phyloP scores from a whole-genome alignment of 2,888 invertebrate genomes.

The Melieria omissa region DNA sequence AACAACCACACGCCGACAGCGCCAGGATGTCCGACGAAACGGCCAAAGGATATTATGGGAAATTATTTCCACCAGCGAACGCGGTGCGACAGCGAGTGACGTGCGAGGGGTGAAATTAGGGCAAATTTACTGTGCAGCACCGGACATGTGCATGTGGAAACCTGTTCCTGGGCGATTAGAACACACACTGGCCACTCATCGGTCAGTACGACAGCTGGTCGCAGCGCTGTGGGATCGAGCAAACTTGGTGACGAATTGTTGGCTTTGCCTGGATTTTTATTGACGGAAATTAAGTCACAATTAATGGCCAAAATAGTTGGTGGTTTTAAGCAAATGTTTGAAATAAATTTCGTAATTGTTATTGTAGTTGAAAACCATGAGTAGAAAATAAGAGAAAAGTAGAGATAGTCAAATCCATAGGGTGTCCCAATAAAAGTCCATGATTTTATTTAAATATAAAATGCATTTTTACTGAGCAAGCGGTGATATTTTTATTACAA shows the following conservation, averaged over 20 bases:
- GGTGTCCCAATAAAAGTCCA: too few relatives aligned
- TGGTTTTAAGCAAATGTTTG: neutral
- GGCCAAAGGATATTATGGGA: constrained; percentile 27
- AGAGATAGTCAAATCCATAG: too few relatives aligned
- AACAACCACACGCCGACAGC: neutral
- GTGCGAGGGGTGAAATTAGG: neutral
- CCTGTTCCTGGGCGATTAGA: neutral
- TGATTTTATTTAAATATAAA: too few relatives aligned
- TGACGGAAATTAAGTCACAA: neutral
- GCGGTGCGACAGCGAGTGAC: neutral
- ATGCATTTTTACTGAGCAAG: too few relatives aligned
- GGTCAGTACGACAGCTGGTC: neutral
- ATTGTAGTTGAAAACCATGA: neutral
- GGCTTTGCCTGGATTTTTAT: neutral
- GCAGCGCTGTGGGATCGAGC: neutral
- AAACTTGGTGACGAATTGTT: neutral
- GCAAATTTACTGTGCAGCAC: constrained; percentile 10
- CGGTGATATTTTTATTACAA: too few relatives aligned
- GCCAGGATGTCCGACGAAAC: neutral
- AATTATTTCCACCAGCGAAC: constrained; percentile 25
- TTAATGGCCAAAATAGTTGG: neutral
- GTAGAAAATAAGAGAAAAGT: neutral
- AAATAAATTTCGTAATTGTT: neutral
- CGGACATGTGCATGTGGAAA: neutral
- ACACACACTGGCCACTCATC: neutral